phyloP scores from a whole-genome alignment of 2,113 vertebrate genomes.

The Tricholaema leucomelas region DNA sequence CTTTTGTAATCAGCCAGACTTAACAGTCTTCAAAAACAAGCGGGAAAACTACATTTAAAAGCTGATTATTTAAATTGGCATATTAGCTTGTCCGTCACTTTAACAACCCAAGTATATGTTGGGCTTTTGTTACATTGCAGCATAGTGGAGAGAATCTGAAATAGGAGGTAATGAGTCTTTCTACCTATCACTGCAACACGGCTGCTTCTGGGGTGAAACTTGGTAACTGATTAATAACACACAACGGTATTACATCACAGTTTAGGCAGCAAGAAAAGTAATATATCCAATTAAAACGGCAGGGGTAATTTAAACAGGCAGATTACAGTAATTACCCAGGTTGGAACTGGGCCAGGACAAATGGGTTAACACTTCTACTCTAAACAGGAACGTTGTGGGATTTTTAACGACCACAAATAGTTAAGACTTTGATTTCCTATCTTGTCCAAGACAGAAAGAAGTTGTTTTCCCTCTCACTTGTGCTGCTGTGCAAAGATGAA shows the following conservation, averaged over 20 bases:
- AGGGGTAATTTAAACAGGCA: conserved; percentile 72
- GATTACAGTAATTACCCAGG: conserved; percentile 72
- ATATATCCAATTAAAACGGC: conserved; percentile 74
- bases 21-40: background rate
- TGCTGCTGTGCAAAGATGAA: background rate
- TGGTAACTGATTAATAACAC: conserved; percentile 67
- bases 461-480: conserved; percentile 10
- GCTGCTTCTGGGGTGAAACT: conserved; percentile 28
- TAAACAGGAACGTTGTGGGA: conserved; percentile 33
- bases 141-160: background rate
- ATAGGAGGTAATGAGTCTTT: background rate
- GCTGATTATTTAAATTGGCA: background rate
- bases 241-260: conserved; percentile 66
- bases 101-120: background rate
- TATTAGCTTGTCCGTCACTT: background rate
- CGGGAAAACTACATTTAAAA: background rate
- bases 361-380: conserved; percentile 64
- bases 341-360: conserved; percentile 71
- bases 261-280: conserved; percentile 63
- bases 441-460: background rate
- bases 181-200: background rate
- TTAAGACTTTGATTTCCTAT: conserved; percentile 38
- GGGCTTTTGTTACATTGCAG: background rate
- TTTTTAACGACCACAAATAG: conserved; percentile 55
- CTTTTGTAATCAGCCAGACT: background rate